Evolutionary conservation across 2,113 vertebrate species (phyloP).

Genomic region (Syrrhaptes paradoxus): DNA sequence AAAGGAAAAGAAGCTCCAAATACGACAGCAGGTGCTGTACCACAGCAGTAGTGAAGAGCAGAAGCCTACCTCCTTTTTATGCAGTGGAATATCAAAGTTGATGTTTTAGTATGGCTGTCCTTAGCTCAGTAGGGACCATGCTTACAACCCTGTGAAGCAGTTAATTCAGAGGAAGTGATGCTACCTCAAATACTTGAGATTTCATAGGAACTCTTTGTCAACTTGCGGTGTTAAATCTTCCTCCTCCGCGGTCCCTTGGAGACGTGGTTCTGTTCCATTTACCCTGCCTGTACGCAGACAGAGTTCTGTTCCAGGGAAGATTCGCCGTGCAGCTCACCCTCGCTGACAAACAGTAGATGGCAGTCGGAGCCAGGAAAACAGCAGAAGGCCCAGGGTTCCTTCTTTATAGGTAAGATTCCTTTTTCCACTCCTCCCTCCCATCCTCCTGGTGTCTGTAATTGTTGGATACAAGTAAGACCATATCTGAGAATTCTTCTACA

Average conservation of each 20-base stretch:
- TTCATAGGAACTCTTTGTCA: background rate
- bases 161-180: background rate
- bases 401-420: fast-evolving
- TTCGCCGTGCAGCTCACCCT: fast-evolving
- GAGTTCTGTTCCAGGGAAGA: no score
- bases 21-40: background rate
- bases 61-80: background rate
- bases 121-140: background rate
- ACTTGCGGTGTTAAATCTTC: background rate
- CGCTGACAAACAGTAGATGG: constrained; percentile 12
- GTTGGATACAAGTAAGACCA: background rate
- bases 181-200: background rate
- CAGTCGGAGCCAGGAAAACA: constrained; percentile 6
- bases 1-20: background rate
- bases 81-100: background rate
- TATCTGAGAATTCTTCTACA: background rate
- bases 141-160: background rate
- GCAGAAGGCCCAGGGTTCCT: fast-evolving
- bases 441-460: background rate
- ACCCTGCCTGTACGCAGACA: fast-evolving
- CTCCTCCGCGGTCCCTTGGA: background rate
- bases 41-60: background rate
- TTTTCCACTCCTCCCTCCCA: background rate
- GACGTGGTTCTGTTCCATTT: fast-evolving
- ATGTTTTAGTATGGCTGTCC: background rate